Base-by-base conservation (phyloP, 2,113 vertebrate genomes). In the Centropus bengalensis region DNA sequence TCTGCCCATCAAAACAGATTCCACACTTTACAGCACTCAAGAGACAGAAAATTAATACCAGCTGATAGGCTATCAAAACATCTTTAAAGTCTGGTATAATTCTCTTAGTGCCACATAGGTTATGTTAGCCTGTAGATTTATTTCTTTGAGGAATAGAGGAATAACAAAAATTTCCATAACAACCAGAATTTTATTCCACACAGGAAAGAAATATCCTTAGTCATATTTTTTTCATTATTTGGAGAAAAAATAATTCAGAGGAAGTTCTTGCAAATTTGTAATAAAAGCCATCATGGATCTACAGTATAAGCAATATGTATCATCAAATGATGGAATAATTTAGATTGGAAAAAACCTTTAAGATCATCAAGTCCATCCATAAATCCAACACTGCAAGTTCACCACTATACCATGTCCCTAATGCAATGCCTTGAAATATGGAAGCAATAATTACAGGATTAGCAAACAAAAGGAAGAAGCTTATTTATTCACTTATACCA, bases 11-110 rank as follows among this genome's bases (percentile, higher is more conserved):
- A 76, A 40, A 86, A 89, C 14, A 71, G 38, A 75, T 93, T 94
- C 64, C 68, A 74, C 2, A 20, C 74, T 76, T 82, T 68, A 56
- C 23, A 62, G 75, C 44, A 68, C 68, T 59, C 54, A 80, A 73
- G 80, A 94, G 95, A 94, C 70, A 83, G 77, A 91, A 97, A 96
- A 82, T 74, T 67, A 12, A 89, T 83, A 92, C 8, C 62, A 68
- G 30, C 67, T 59, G 54, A 76, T 67, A 86, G 67, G 54, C 49
- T 26, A 73, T 83, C 59, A 78, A 54, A 49, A 63, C 23, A 60
- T 76, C 54, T 91, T 62, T 86, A 74, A 86, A 77, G n/a, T 71
- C 60, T 66, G 28, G 66, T 44, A 73, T 59, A 74, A 63, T 94
- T 89, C 44, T 92, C 38, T 71, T 79, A 78, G 42, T 88, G n/a